phyloP scores from a whole-genome alignment of 2,113 vertebrate species.

The Spea bombifrons region DNA sequence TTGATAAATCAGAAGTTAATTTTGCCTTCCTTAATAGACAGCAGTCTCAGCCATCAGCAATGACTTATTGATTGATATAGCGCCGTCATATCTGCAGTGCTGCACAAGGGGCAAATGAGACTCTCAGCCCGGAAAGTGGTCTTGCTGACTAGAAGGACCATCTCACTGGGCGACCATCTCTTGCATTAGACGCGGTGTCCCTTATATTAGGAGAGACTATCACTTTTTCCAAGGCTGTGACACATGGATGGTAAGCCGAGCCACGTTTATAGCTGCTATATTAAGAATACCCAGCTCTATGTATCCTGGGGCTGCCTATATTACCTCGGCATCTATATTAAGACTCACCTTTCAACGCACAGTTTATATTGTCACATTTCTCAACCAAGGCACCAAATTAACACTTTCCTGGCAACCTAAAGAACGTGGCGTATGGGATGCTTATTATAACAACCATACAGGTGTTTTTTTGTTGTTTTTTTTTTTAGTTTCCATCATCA shows the following conservation, averaged over 20 bases:
- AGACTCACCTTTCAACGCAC: constrained; percentile 11
- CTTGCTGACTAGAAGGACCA: background rate
- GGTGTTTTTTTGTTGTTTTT: no score
- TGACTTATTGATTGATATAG: no score
- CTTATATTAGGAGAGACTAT: background rate
- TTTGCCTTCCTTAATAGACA: no score
- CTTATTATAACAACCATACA: no score
- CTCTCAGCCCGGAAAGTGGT: background rate
- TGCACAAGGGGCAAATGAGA: background rate
- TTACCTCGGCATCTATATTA: constrained; percentile 33
- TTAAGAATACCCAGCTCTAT: constrained; percentile 8
- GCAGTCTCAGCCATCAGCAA: no score
- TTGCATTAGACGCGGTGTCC: constrained; percentile 11
- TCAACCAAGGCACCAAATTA: constrained; percentile 10
- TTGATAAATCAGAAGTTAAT: no score
- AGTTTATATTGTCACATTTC: constrained; percentile 19
- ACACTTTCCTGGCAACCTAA: background rate
- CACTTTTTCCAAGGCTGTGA: background rate
- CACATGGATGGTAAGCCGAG: constrained; percentile 1
- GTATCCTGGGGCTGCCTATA: constrained; percentile 31
- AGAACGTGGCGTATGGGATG: no score
- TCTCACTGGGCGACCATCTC: background rate
- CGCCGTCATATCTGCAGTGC: background rate
- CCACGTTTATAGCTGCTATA: constrained; percentile 23
- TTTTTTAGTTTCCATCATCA: no score